Evolutionary conservation across 2,113 vertebrate genomes (phyloP), one percentile per base, ranked within the genome.

Genomic region (Vombatus ursinus): DNA sequence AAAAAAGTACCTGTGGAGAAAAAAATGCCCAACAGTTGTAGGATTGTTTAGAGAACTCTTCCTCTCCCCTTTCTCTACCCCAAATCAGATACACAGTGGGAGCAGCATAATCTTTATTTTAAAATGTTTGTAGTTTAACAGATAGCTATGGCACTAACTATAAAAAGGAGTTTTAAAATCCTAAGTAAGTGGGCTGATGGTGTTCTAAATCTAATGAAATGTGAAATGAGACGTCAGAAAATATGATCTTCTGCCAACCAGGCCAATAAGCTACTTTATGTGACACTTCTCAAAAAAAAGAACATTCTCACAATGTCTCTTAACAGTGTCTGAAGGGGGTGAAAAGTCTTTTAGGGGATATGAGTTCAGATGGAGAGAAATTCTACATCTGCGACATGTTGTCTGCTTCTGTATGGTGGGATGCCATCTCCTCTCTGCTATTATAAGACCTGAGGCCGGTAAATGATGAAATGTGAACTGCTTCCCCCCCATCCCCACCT

Each of bases 241-340:
- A 98, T 98, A 98, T 98, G 98, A 98, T 98, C 98, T 98, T 98
- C 98, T 98, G 98, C 97, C 98, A 98, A 97, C 94, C 92, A 96
- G 96, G 97, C 97, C 97, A 97, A 96, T 98, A 97, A 97, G 97
- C 97, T 98, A 98, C 97, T 98, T 98, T 96, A 98, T 97, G 97
- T 99, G 99, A 99, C 96, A 96, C 19, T 96, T 98, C 96, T 98
- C 98, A 37, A 98, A 98, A 99, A 99, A 99, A 98, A 99, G 98
- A 99, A 98, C 98, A 99, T 99, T 99, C 98, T 98, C 98, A 96
- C 93, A 97, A 94, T 98, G 98, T 99, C 98, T 99, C 98, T 98
- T 98, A 98, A 98, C 97, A 98, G 99, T 97, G 98, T 97, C 98
- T 99, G 98, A 98, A 98, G 98, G 97, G 97, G 98, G 98, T 98